phyloP scores from a whole-genome alignment of 2,113 vertebrate genomes.

The Brachypodius melanocephalos region DNA sequence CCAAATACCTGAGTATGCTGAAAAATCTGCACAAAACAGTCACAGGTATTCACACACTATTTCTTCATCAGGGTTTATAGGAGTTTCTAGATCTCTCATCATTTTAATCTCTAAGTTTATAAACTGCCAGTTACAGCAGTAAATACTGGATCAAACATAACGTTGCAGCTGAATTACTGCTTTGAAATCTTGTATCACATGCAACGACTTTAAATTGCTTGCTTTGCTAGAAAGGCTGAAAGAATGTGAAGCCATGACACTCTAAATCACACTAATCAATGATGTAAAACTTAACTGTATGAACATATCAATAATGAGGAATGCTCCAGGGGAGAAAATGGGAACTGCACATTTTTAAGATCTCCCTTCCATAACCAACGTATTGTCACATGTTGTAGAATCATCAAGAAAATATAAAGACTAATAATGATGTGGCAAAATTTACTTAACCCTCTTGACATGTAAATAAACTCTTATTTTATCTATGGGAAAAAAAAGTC shows the following conservation, averaged over 20 bases:
- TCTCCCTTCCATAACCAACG: neutral
- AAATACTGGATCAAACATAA: constrained; percentile 34
- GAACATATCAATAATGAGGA: constrained; percentile 38
- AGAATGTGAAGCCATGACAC: neutral
- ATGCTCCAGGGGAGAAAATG: neutral
- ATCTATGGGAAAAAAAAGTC: neutral
- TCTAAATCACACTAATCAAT: constrained; percentile 57
- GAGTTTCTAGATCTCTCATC: constrained; percentile 28
- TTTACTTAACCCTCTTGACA: neutral
- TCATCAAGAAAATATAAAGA: neutral
- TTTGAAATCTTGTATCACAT: constrained; percentile 35
- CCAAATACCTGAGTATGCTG: neutral
- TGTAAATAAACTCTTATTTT: neutral
- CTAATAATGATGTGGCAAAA: neutral
- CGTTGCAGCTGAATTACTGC: constrained; percentile 37
- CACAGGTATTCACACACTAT: neutral
- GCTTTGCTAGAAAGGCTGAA: constrained; percentile 24
- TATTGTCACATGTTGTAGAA: neutral
- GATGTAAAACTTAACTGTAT: constrained; percentile 41
- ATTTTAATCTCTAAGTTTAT: constrained; percentile 34
- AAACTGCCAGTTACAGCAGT: constrained; percentile 32
- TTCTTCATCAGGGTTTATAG: neutral
- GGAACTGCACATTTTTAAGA: neutral
- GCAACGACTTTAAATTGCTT: constrained; percentile 37
- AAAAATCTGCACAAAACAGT: neutral